A percentile compares a stretch with the other conserved stretches of the same genome.
Evolutionary conservation across 2,113 vertebrate species (phyloP).

Genomic region (Odontophorus gujanensis): DNA sequence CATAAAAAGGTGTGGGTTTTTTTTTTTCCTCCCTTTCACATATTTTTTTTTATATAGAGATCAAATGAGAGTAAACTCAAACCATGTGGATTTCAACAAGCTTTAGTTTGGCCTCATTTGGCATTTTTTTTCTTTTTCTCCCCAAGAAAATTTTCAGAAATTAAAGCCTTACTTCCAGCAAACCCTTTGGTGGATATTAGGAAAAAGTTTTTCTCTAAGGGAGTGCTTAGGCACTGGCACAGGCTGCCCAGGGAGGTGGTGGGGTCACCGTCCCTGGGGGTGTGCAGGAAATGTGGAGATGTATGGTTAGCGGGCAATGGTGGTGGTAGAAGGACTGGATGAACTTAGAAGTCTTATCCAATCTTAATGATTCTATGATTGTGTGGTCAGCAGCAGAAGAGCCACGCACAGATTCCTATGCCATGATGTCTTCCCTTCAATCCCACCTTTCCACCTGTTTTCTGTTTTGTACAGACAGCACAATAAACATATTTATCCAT

Average conservation of each 20-base stretch:
- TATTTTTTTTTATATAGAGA: neutral
- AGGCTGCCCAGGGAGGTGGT: too few species aligned
- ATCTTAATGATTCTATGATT: too few species aligned
- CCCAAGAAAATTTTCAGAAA: neutral
- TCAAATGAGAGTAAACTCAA: neutral
- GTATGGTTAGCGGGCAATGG: too few species aligned
- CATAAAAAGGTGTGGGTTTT: neutral
- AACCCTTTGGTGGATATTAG: neutral
- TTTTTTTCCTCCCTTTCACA: neutral
- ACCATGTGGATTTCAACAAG: neutral
- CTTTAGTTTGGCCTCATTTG: neutral
- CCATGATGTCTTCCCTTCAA: neutral
- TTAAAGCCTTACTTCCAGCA: neutral
- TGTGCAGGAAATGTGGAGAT: too few species aligned
- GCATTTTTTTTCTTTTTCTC: neutral
- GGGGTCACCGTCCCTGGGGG: too few species aligned
- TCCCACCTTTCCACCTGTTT: neutral
- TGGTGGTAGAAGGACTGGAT: too few species aligned
- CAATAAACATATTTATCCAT: rapidly evolving
- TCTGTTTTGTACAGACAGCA: neutral
- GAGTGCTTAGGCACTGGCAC: too few species aligned
- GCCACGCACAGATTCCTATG: neutral
- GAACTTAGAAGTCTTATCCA: too few species aligned
- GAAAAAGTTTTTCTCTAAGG: too few species aligned
- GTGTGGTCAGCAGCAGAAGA: neutral